A percentile compares a stretch with the other conserved stretches of the same genome.
phyloP scores from a whole-genome alignment of 2,113 vertebrate species.

The Clinocottus analis region DNA sequence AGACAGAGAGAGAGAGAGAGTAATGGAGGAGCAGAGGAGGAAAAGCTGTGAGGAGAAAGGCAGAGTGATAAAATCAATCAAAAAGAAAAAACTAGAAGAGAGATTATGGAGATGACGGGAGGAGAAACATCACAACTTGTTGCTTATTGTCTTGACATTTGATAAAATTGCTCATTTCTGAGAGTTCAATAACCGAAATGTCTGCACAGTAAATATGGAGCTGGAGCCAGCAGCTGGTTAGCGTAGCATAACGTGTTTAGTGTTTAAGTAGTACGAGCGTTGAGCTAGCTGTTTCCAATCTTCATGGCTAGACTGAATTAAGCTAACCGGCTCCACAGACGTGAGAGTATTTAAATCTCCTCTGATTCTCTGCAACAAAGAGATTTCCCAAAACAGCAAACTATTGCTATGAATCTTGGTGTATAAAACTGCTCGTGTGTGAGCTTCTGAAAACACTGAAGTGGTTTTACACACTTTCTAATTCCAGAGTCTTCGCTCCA shows the following conservation, averaged over 20 bases:
- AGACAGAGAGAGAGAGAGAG: too few relatives aligned
- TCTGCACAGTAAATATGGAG: not conserved
- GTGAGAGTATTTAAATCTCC: not conserved
- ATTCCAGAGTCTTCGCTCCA: not conserved
- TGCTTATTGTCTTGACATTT: not conserved
- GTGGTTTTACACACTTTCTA: not conserved
- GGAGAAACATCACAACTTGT: not conserved
- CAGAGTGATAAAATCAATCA: not conserved
- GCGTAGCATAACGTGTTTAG: not conserved
- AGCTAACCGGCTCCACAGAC: not conserved
- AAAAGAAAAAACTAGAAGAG: not conserved
- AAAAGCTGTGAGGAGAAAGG: constrained; percentile 37
- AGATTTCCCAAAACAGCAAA: not conserved
- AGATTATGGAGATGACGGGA: not conserved
- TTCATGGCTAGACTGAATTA: not conserved
- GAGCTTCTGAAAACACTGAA: not conserved
- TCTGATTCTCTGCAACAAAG: not conserved
- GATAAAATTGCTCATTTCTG: not conserved
- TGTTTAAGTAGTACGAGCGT: too few relatives aligned
- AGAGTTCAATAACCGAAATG: not conserved
- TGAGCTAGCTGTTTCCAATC: not conserved
- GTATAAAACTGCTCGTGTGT: not conserved
- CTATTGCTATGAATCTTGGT: not conserved
- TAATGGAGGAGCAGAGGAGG: constrained; percentile 17
- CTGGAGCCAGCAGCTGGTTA: not conserved